Conservation (phyloP, 2,888 invertebrate genomes). For the Apotomis turbidana region DNA sequence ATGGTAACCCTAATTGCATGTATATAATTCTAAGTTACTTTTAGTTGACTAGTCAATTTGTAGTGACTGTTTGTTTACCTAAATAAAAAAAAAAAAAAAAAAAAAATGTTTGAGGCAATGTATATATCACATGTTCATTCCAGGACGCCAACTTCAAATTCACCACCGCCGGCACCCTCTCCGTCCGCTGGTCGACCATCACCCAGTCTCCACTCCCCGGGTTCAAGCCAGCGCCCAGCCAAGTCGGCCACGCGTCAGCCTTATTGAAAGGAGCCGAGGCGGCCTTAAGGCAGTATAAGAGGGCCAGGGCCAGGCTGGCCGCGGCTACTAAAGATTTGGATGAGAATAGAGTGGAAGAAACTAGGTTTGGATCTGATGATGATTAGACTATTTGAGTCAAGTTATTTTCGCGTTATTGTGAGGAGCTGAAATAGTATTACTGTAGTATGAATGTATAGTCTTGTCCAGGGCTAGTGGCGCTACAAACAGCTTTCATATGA, state of each 20-base stretch:
- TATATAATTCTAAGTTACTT: too few relatives aligned
- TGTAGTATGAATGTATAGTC: too few relatives aligned
- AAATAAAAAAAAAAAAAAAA: too few relatives aligned
- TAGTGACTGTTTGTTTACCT: too few relatives aligned
- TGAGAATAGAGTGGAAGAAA: slow-evolving; percentile 1
- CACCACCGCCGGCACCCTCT: slow-evolving; percentile 36
- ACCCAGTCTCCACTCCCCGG: slow-evolving; percentile 53
- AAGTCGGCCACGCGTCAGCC: slow-evolving; percentile 54
- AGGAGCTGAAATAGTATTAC: too few relatives aligned
- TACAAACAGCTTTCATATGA: too few relatives aligned
- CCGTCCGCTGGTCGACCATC: slow-evolving; percentile 59
- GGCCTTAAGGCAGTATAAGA: slow-evolving; percentile 63
- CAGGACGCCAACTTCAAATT: slow-evolving; percentile 42
- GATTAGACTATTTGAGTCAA: not conserved
- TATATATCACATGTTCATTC: too few relatives aligned
- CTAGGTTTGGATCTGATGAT: slow-evolving; percentile 19
- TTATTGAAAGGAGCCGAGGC: slow-evolving; percentile 67
- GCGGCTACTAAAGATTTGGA: slow-evolving; percentile 60
- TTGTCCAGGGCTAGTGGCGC: too few relatives aligned
- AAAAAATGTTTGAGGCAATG: too few relatives aligned
- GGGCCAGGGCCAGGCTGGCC: slow-evolving; percentile 63
- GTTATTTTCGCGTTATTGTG: too few relatives aligned
- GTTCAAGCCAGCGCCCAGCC: slow-evolving; percentile 30
- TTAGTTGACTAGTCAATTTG: too few relatives aligned
- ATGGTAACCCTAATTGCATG: too few relatives aligned